Conservation (phyloP, 1,140 invertebrate genomes). For the Atta texana region DNA sequence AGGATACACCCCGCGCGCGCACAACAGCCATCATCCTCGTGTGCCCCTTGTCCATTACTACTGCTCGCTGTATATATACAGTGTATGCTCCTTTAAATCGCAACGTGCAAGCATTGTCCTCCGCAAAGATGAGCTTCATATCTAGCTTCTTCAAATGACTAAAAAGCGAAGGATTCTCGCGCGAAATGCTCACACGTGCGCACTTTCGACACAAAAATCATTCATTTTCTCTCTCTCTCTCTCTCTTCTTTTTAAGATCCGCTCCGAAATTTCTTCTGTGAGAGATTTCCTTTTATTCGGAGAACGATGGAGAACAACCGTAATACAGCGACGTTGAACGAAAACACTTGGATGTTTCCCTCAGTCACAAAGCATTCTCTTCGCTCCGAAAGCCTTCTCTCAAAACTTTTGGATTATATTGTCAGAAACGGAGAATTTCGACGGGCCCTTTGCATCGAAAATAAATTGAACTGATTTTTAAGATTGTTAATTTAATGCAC, state of each 20-base stretch:
- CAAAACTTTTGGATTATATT: neutral
- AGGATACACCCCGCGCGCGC: conserved; percentile 71
- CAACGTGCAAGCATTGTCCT: neutral
- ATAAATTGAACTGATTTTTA: neutral
- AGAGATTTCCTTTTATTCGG: neutral
- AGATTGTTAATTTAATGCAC: no score
- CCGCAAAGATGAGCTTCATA: neutral
- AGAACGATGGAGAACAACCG: neutral
- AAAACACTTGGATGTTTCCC: neutral
- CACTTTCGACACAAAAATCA: conserved; percentile 20
- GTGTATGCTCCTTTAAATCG: conserved; percentile 49
- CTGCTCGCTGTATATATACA: conserved; percentile 66
- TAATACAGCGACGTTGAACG: neutral
- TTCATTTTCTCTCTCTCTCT: neutral
- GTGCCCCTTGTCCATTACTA: conserved; percentile 73
- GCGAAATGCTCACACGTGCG: neutral
- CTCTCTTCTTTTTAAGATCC: neutral
- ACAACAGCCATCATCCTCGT: conserved; percentile 73
- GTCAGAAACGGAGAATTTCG: neutral
- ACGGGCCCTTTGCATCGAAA: neutral
- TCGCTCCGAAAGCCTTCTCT: neutral
- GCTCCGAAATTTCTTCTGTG: neutral
- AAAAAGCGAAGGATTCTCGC: conserved; percentile 9
- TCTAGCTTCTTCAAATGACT: conserved; percentile 25
- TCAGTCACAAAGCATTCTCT: neutral